Evolutionary conservation across 2,797 vertebrate species (phyloP), one percentile per base, ranked within the genome.

Genomic region (Amblyopsis hoosieri): DNA sequence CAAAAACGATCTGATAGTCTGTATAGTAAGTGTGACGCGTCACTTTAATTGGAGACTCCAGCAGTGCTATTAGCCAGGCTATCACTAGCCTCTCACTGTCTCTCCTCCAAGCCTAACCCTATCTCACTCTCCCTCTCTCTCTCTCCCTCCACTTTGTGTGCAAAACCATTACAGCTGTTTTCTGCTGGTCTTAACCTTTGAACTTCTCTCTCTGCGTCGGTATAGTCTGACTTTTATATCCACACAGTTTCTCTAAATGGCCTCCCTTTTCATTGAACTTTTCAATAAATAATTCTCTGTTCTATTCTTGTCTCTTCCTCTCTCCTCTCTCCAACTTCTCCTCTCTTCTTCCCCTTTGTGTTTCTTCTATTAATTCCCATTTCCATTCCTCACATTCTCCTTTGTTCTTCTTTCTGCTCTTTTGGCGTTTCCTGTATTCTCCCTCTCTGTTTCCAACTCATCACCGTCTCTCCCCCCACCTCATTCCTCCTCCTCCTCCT

Each of bases 381-480:
- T 14, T 46, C 55, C 31, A 9, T 42, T 23, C 48, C 29, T 7
- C 46, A n/a, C 31, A 12, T 10, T 58, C 33, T 9, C 29, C 72
- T 77, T 45, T 64, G 72, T 56, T 14, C 57, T 11, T 42, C 45
- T 37, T 53, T 45, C 19, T 17, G 23, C 52, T 50, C 67, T 54
- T 6, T 71, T 45, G 66, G 57, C 64, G 5, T 54, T 15, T 61
- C 55, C 55, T 37, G 7, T 45, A 45, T 56, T 53, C 45, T 53
- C 65, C 51, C 62, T 71, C 67, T 61, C 10, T 81, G 62, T 72
- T 42, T 77, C 52, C 71, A 69, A 64, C 60, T 51, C 37, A 89
- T 91, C 90, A 70, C 91, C 89, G 89, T 90, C 90, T 90, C 90
- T 89, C 72, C 90, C 87, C 87, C 90, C 89, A 89, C 92, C 87